Percentiles rank a stretch among this genome's conserved stretches.
These are phyloP conservation scores for Labeo calbasu DNA, from an alignment of 2,797 vertebrate species.

Conservation along the genomic window DNA sequence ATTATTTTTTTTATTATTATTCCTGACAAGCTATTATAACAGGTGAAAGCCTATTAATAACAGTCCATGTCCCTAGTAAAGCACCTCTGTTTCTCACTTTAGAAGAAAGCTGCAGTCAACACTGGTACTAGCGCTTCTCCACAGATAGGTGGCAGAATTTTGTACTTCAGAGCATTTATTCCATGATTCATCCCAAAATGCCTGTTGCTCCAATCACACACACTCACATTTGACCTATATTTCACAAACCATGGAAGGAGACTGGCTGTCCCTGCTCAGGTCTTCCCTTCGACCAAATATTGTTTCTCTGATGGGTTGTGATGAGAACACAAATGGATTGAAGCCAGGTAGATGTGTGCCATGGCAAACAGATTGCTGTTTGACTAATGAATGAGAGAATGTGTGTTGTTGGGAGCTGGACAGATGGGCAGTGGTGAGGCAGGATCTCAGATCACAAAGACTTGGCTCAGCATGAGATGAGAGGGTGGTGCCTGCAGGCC, in stretches of 20 bases:
- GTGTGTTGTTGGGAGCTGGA: slow-evolving; percentile 55
- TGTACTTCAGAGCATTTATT: neutral
- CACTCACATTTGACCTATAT: neutral
- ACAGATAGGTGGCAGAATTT: slow-evolving; percentile 60
- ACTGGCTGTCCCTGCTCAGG: neutral
- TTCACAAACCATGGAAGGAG: neutral
- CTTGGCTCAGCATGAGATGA: slow-evolving; percentile 55
- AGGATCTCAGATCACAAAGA: slow-evolving; percentile 57
- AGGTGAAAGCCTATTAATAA: neutral
- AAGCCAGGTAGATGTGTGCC: slow-evolving; percentile 48
- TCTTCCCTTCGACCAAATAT: neutral
- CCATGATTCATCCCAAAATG: slow-evolving; percentile 15
- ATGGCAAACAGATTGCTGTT: slow-evolving; percentile 54
- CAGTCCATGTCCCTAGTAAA: neutral
- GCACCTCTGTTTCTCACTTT: neutral
- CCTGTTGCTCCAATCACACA: neutral
- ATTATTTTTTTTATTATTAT: neutral
- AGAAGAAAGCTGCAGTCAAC: slow-evolving; percentile 12
- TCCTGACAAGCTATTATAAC: neutral
- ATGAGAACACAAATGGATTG: slow-evolving; percentile 23
- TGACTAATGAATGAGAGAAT: slow-evolving; percentile 58
- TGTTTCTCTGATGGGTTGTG: slow-evolving; percentile 13
- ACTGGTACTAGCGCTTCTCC: slow-evolving; percentile 23
- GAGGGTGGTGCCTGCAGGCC: slow-evolving; percentile 48
- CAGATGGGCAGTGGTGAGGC: slow-evolving; percentile 60